These are phyloP conservation scores for Poeciliopsis paucimaculata DNA, from an alignment of 2,797 vertebrate species.

Conservation along the genomic window DNA sequence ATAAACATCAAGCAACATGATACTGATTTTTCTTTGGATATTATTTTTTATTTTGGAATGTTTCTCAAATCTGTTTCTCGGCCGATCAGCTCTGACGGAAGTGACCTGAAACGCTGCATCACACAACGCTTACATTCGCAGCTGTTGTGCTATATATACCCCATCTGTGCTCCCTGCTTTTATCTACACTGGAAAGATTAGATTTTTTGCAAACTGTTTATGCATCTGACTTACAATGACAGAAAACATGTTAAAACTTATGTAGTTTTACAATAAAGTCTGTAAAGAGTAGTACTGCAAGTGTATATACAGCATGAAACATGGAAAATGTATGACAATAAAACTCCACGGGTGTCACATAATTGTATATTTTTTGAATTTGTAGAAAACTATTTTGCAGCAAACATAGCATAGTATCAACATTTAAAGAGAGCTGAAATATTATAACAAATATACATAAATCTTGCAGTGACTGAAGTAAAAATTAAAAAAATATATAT, in stretches of 20 bases:
- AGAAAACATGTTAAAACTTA: conserved; percentile 21
- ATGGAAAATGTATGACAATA: conserved; percentile 8
- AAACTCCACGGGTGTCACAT: conserved; percentile 11
- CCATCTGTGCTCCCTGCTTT: conserved; percentile 14
- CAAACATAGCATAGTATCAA: conserved; percentile 12
- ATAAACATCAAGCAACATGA: conserved; percentile 25
- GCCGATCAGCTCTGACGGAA: conserved; percentile 6
- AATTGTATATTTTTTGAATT: conserved; percentile 23
- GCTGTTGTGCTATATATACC: background rate
- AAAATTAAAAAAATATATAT: background rate
- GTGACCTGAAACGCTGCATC: background rate
- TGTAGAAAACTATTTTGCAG: conserved; percentile 7
- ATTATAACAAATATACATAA: conserved; percentile 2
- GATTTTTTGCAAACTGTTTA: conserved; percentile 10
- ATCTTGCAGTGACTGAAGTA: conserved; percentile 1
- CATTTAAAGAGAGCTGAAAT: conserved; percentile 21
- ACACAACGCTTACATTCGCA: conserved; percentile 1
- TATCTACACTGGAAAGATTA: conserved; percentile 29
- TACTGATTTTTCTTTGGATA: conserved; percentile 38
- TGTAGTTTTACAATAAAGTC: conserved; percentile 14
- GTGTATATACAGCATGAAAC: conserved; percentile 17
- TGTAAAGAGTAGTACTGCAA: conserved; percentile 10
- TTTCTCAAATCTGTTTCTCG: conserved; percentile 44
- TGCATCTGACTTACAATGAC: conserved; percentile 16
- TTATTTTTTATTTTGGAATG: conserved; percentile 53